Conservation (phyloP, 2,888 invertebrate species). For the Dicranocentrus wangi region DNA sequence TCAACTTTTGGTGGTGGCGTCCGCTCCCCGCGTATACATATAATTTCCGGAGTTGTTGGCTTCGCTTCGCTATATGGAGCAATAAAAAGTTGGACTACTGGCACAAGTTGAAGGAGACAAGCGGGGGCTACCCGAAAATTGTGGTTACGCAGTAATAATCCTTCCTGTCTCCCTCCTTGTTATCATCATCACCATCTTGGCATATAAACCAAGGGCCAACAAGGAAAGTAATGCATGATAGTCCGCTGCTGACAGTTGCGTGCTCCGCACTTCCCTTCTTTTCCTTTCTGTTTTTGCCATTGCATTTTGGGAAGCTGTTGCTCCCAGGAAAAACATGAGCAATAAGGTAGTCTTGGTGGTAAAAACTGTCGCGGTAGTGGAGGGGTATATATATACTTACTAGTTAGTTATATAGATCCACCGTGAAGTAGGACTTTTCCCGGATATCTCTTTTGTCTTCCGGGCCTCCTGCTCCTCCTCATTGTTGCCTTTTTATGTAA, state of each 20-base stretch:
- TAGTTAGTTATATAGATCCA: no score
- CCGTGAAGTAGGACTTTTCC: no score
- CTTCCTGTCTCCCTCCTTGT: slow-evolving; percentile 55
- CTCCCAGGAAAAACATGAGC: not conserved
- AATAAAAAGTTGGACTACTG: slow-evolving; percentile 6
- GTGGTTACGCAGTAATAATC: slow-evolving; percentile 58
- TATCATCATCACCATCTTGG: slow-evolving; percentile 48
- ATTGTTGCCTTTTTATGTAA: slow-evolving; percentile 14
- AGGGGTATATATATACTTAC: not conserved
- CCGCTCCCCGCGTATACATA: not conserved
- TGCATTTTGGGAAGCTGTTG: slow-evolving; percentile 40
- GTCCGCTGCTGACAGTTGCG: slow-evolving; percentile 51
- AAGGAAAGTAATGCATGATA: slow-evolving; percentile 17
- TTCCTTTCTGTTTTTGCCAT: no score
- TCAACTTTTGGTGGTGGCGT: not conserved
- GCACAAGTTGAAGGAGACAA: slow-evolving; percentile 29
- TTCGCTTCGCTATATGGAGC: slow-evolving; percentile 30
- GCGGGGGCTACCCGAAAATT: slow-evolving; percentile 33
- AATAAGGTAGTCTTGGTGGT: not conserved
- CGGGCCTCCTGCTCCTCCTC: slow-evolving; percentile 33
- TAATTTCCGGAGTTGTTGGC: no score
- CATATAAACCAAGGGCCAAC: slow-evolving; percentile 17
- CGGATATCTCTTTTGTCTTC: slow-evolving; percentile 25
- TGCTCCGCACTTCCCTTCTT: no score
- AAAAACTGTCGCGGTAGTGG: not conserved